These are phyloP conservation scores for Pyrgus malvae DNA, from an alignment of 2,888 invertebrate genomes.

Conservation along the genomic window DNA sequence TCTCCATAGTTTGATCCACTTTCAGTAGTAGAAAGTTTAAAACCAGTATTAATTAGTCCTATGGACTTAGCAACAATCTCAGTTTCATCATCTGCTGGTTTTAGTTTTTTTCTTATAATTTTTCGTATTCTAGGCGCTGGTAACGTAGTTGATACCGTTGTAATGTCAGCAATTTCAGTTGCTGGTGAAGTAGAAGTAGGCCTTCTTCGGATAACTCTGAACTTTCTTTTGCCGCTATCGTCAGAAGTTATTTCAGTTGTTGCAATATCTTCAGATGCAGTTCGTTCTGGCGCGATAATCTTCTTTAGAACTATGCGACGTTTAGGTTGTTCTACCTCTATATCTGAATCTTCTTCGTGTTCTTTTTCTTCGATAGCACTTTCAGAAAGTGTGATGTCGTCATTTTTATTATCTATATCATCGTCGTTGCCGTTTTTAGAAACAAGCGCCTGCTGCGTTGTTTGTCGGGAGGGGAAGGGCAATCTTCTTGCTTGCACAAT, in stretches of 20 bases:
- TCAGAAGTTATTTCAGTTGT: conserved; percentile 52
- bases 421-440: conserved; percentile 44
- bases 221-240: conserved; percentile 59
- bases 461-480: conserved; percentile 53
- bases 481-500: conserved; percentile 54
- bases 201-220: conserved; percentile 62
- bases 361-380: conserved; percentile 75
- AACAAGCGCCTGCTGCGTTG: conserved; percentile 47
- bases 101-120: conserved; percentile 66
- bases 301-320: conserved; percentile 23
- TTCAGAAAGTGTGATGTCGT: conserved; percentile 74
- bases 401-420: conserved; percentile 60
- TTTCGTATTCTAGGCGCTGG: conserved; percentile 57
- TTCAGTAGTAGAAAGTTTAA: conserved; percentile 47
- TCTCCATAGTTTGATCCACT: conserved; percentile 65
- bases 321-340: conserved; percentile 36
- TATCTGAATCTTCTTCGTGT: conserved; percentile 52
- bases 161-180: conserved; percentile 34
- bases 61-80: conserved; percentile 52
- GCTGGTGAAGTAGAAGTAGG: conserved; percentile 50
- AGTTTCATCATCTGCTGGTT: conserved; percentile 49
- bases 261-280: conserved; percentile 42
- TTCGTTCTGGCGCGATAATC: conserved; percentile 40
- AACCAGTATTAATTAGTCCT: conserved; percentile 46
- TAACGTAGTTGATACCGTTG: conserved; percentile 38